These are phyloP conservation scores for Ranitomeya variabilis DNA, from an alignment of 2,113 vertebrate species.

Conservation along the genomic window DNA sequence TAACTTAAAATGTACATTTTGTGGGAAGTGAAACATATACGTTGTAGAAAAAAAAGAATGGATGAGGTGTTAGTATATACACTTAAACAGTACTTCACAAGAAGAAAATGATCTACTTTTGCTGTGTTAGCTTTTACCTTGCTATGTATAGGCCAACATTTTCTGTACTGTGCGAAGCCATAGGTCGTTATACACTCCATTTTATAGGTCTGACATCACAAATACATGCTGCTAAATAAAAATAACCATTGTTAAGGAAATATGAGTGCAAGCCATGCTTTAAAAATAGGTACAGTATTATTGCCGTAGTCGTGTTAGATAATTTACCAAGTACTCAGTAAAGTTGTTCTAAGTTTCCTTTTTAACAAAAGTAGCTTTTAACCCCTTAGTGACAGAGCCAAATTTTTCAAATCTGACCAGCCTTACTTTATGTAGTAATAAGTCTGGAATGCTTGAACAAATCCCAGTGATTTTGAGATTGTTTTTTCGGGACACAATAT, in stretches of 20 bases:
- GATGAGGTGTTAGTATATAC: slow-evolving; percentile 56
- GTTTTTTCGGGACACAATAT: too few relatives aligned
- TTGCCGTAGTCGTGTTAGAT: background rate
- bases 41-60: slow-evolving; percentile 50
- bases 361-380: background rate
- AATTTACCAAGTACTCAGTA: background rate
- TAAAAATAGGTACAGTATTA: background rate
- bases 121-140: slow-evolving; percentile 37
- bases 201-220: slow-evolving; percentile 30
- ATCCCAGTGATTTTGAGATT: too few relatives aligned
- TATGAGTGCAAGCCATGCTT: background rate
- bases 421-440: too few relatives aligned
- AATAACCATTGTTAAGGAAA: background rate
- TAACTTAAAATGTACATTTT: slow-evolving; percentile 52
- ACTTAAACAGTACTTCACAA: slow-evolving; percentile 44
- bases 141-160: slow-evolving; percentile 14
- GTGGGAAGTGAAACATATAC: slow-evolving; percentile 50
- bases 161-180: slow-evolving; percentile 21
- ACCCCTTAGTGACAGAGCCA: too few relatives aligned
- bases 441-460: too few relatives aligned
- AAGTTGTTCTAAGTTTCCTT: background rate
- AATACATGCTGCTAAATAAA: slow-evolving; percentile 20
- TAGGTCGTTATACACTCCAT: slow-evolving; percentile 38
- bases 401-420: too few relatives aligned
- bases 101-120: slow-evolving; percentile 47